A percentile compares a stretch with the other conserved stretches of the same genome.
These are phyloP conservation scores for Meta bourneti DNA, from an alignment of 2,888 invertebrate genomes.

Conservation along the genomic window DNA sequence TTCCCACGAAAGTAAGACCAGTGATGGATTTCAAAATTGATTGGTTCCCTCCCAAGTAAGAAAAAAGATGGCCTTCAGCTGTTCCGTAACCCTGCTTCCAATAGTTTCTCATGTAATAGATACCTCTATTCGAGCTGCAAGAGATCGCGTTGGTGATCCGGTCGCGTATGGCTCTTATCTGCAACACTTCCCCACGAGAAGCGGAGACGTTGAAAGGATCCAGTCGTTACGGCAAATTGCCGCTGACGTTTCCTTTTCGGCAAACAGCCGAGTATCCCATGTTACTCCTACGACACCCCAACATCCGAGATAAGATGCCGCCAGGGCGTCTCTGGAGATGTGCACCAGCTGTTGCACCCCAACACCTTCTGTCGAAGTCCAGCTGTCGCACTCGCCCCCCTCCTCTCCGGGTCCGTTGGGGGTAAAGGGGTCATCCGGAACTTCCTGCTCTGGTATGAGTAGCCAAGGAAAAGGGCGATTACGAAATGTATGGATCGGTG, in stretches of 20 bases:
- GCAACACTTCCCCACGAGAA: conserved; percentile 15
- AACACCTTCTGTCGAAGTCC: conserved; percentile 40
- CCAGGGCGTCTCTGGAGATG: conserved; percentile 35
- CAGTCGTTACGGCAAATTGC: conserved; percentile 38
- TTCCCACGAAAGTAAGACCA: too few species aligned
- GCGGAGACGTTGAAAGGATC: conserved; percentile 4
- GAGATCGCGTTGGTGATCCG: neutral
- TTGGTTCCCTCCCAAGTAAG: too few species aligned
- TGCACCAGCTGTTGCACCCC: conserved; percentile 50
- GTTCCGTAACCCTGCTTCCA: neutral
- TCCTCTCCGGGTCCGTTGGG: conserved; percentile 14
- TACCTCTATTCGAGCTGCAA: neutral
- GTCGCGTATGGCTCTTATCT: conserved; percentile 8
- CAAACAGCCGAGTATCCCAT: conserved; percentile 15
- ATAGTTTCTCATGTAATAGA: neutral
- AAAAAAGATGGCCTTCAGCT: neutral
- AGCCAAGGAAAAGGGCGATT: neutral
- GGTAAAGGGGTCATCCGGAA: conserved; percentile 50
- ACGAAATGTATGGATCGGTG: neutral
- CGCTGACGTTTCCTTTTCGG: conserved; percentile 67
- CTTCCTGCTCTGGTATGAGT: conserved; percentile 6
- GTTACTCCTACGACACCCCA: conserved; percentile 21
- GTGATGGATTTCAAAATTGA: too few species aligned
- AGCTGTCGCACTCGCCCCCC: conserved; percentile 40
- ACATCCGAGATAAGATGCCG: conserved; percentile 43